Percentiles rank a stretch among this genome's conserved stretches.
Evolutionary conservation across 2,113 vertebrate genomes (phyloP).

Genomic region (Myotis lucifugus): DNA sequence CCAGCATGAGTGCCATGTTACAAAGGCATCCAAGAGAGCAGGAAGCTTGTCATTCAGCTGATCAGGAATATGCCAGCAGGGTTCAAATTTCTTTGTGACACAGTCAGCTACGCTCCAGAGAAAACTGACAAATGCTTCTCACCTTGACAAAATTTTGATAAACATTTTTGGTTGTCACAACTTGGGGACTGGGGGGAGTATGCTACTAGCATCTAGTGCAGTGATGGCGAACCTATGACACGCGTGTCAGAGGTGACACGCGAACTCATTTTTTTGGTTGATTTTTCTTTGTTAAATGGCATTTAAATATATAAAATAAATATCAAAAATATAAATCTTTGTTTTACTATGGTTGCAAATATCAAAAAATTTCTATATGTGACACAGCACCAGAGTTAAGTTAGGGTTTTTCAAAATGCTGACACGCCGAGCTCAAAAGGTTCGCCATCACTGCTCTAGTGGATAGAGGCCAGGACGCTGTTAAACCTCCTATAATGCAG

Average conservation of each 20-base stretch:
- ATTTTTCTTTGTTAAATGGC: too few relatives aligned
- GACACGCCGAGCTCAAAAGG: too few relatives aligned
- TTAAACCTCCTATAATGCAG: background rate
- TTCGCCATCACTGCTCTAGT: background rate
- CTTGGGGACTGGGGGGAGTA: background rate
- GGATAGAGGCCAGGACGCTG: background rate
- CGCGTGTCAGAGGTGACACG: too few relatives aligned
- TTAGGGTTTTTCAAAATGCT: too few relatives aligned
- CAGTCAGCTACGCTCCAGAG: background rate
- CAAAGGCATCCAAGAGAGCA: background rate
- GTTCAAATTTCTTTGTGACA: background rate
- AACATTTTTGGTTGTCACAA: background rate
- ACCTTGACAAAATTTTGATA: background rate
- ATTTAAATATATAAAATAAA: too few relatives aligned
- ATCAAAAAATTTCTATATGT: too few relatives aligned
- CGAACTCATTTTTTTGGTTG: too few relatives aligned
- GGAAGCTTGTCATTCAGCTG: background rate
- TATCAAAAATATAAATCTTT: too few relatives aligned
- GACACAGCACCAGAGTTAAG: too few relatives aligned
- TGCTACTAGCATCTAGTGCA: background rate
- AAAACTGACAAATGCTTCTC: background rate
- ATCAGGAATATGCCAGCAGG: background rate
- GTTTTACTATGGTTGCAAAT: too few relatives aligned
- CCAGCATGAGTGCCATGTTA: background rate
- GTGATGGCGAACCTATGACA: too few relatives aligned